These are phyloP conservation scores for Drosophila nr. perissopoda DNA, from an alignment of 2,888 invertebrate species.

Conservation along the genomic window DNA sequence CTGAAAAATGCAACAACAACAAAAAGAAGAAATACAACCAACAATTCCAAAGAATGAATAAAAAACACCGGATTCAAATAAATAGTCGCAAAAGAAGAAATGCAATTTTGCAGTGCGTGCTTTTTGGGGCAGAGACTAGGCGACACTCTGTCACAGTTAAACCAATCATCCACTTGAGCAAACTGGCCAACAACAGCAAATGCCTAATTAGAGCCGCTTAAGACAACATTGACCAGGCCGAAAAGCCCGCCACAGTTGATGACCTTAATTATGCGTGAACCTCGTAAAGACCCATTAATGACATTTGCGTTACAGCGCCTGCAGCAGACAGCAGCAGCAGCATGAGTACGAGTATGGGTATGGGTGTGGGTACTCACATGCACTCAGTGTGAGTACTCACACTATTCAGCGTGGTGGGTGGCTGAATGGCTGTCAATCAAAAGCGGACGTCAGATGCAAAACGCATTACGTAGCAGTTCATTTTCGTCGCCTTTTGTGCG, in stretches of 20 bases:
- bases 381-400: neutral
- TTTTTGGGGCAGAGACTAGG: slow-evolving; percentile 23
- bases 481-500: slow-evolving; percentile 42
- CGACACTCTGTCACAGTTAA: slow-evolving; percentile 40
- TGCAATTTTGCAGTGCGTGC: slow-evolving; percentile 26
- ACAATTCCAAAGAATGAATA: slow-evolving; percentile 9
- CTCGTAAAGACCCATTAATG: slow-evolving; percentile 67
- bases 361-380: neutral
- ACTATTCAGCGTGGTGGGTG: neutral
- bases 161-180: slow-evolving; percentile 66
- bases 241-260: slow-evolving; percentile 35
- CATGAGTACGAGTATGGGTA: neutral
- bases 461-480: slow-evolving; percentile 52
- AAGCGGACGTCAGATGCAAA: slow-evolving; percentile 49
- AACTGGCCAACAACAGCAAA: slow-evolving; percentile 32
- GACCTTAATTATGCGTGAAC: slow-evolving; percentile 77
- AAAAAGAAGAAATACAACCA: slow-evolving; percentile 14
- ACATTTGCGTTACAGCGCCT: slow-evolving; percentile 55
- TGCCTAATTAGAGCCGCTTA: slow-evolving; percentile 71
- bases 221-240: slow-evolving; percentile 65
- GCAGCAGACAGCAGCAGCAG: slow-evolving; percentile 43
- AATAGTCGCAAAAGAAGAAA: slow-evolving; percentile 18
- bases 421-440: slow-evolving; percentile 51
- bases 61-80: slow-evolving; percentile 8
- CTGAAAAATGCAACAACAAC: slow-evolving; percentile 33